Evolutionary conservation across 2,797 vertebrate genomes (phyloP).

Genomic region (Prionace glauca): DNA sequence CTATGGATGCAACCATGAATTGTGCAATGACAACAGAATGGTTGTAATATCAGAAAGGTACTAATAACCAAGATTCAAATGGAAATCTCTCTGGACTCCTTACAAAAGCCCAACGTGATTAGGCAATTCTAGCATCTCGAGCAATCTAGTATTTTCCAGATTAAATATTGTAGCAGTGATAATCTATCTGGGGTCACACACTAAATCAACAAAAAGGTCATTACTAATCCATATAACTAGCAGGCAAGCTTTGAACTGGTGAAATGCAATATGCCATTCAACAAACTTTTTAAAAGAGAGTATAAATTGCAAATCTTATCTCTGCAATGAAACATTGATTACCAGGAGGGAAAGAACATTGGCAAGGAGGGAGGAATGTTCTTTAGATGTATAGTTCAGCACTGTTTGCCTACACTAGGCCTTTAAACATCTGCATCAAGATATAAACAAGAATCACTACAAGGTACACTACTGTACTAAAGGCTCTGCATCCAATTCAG

Average conservation of each 20-base stretch:
- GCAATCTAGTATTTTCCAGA: not conserved
- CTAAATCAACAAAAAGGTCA: too few relatives aligned
- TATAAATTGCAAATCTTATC: not conserved
- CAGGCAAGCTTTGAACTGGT: not conserved
- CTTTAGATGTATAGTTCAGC: not conserved
- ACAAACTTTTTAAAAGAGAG: not conserved
- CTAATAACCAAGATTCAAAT: not conserved
- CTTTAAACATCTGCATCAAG: not conserved
- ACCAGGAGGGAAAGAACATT: too few relatives aligned
- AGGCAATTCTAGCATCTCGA: not conserved
- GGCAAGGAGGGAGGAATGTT: not conserved
- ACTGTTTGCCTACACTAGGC: not conserved
- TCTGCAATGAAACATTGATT: not conserved
- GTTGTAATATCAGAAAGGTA: too few relatives aligned
- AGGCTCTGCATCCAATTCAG: not conserved
- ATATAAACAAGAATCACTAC: not conserved
- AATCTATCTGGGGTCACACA: not conserved
- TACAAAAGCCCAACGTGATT: not conserved
- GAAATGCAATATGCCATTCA: not conserved
- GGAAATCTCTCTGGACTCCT: not conserved
- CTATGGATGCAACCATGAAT: too few relatives aligned
- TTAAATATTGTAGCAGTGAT: not conserved
- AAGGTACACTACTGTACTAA: not conserved
- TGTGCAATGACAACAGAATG: too few relatives aligned
- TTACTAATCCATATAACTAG: not conserved